phyloP scores from a whole-genome alignment of 2,888 invertebrate genomes.

The Anticlea derivata region DNA sequence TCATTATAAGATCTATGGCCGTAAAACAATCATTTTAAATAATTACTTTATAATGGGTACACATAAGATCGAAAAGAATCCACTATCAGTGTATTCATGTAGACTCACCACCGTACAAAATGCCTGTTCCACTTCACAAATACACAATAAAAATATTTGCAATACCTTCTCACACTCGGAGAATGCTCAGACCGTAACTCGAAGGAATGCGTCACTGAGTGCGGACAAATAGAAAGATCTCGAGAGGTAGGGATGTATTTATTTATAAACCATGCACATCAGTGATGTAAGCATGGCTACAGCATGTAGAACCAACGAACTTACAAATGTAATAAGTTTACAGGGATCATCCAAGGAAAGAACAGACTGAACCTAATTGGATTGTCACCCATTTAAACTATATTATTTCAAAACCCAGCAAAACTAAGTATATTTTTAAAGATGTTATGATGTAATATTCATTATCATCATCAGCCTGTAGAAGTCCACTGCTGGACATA shows the following conservation, averaged over 20 bases:
- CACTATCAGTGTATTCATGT: background rate
- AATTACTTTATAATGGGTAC: background rate
- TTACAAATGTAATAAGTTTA: slow-evolving; percentile 11
- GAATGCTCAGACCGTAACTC: slow-evolving; percentile 2
- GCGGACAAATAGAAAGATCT: slow-evolving; percentile 12
- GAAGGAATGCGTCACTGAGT: slow-evolving; percentile 16
- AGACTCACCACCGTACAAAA: background rate
- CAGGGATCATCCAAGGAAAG: slow-evolving; percentile 17
- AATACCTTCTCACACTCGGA: slow-evolving; percentile 8
- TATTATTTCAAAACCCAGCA: too few relatives aligned
- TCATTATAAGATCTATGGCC: too few relatives aligned
- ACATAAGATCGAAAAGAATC: too few relatives aligned
- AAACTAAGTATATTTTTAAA: too few relatives aligned
- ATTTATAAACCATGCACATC: slow-evolving; percentile 11
- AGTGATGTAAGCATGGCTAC: slow-evolving; percentile 5
- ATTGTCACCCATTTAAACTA: slow-evolving; percentile 28
- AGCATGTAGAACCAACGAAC: slow-evolving; percentile 14
- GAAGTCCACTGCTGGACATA: too few relatives aligned
- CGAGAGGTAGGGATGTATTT: slow-evolving; percentile 16
- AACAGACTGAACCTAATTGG: slow-evolving; percentile 14
- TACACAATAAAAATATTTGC: slow-evolving; percentile 23
- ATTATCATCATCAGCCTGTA: too few relatives aligned
- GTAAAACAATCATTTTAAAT: background rate
- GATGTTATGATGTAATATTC: too few relatives aligned
- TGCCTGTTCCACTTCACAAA: background rate